Evolutionary conservation across 2,888 invertebrate genomes (phyloP).

Genomic region (Polydrusus pterygomalis): DNA sequence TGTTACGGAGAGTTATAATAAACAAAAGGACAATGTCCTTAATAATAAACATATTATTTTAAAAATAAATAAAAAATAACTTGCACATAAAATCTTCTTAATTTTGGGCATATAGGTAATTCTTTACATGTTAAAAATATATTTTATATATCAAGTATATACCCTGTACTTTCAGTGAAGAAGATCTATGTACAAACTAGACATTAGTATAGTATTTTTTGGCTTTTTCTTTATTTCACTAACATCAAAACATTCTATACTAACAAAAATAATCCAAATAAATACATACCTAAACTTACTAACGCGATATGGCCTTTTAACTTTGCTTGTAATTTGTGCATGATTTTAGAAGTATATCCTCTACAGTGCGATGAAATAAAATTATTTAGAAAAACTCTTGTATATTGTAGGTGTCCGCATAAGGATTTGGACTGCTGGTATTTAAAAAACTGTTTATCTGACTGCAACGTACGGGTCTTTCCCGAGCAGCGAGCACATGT

Average conservation of each 20-base stretch:
- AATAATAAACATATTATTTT: too few relatives aligned
- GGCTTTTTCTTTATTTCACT: slow-evolving; percentile 36
- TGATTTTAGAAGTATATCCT: slow-evolving; percentile 34
- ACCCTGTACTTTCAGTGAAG: slow-evolving; percentile 44
- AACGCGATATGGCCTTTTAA: slow-evolving; percentile 27
- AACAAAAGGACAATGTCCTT: too few relatives aligned
- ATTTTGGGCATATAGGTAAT: too few relatives aligned
- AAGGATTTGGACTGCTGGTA: background rate
- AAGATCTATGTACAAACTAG: slow-evolving; percentile 31
- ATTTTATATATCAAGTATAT: background rate
- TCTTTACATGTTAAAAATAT: background rate
- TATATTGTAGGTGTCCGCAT: background rate
- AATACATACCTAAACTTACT: slow-evolving; percentile 15
- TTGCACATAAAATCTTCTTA: too few relatives aligned
- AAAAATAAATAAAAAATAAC: too few relatives aligned
- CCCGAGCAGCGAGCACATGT: too few relatives aligned
- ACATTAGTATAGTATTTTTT: slow-evolving; percentile 39
- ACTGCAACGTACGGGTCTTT: too few relatives aligned
- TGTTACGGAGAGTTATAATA: too few relatives aligned
- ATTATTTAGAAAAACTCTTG: background rate
- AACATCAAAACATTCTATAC: slow-evolving; percentile 38
- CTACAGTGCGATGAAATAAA: background rate
- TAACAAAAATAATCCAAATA: slow-evolving; percentile 15
- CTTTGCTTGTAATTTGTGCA: slow-evolving; percentile 42
- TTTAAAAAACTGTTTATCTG: background rate